Evolutionary conservation across 1,140 invertebrate species (phyloP), one percentile per base, ranked within the genome.

Genomic region (Delia radicum): DNA sequence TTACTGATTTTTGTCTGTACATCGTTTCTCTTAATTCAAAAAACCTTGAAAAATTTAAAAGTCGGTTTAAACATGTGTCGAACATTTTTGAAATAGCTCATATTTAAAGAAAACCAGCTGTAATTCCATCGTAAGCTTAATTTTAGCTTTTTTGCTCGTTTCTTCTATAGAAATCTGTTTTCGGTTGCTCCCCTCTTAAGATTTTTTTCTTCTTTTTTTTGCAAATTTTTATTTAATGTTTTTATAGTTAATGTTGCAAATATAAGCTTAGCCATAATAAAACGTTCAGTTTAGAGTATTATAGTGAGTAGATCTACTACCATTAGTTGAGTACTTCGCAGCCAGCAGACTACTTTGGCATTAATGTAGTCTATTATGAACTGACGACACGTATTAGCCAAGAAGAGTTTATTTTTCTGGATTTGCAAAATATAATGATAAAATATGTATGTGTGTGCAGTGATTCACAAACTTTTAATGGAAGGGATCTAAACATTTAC

Each of bases 321-420:
- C n/a, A n/a, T 46, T 12, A 46, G 18, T 55, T 27, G n/a, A 65
- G n/a, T 33, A 63, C 15, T 18, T 15, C 33, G 26, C 3, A 74
- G 65, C 31, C 73, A 42, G 31, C 28, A 72, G 74, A 33, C 67
- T 46, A 75, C 67, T 72, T 75, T 75, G 74, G 42, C 74, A 61
- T 75, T 76, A 76, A 74, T 76, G 72, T 74, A 63, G 75, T 74
- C 73, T 76, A 76, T 76, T 67, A 74, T 69, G 72, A 55, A 48
- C 72, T 74, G 75, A 76, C 33, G 72, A 76, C 72, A 76, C 63
- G 75, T 76, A 76, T 76, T 69, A 76, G 72, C 37, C n/a, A 21
- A 18, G n/a, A 55, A 21, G 48, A 55, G 48, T 29, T 63, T 21
- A 63, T 67, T 67, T 12, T 67, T 18, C 33, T 67, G 28, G 63